Percentiles rank a stretch among this genome's conserved stretches.
phyloP scores from a whole-genome alignment of 2,797 vertebrate genomes.

The Artibeus lituratus region DNA sequence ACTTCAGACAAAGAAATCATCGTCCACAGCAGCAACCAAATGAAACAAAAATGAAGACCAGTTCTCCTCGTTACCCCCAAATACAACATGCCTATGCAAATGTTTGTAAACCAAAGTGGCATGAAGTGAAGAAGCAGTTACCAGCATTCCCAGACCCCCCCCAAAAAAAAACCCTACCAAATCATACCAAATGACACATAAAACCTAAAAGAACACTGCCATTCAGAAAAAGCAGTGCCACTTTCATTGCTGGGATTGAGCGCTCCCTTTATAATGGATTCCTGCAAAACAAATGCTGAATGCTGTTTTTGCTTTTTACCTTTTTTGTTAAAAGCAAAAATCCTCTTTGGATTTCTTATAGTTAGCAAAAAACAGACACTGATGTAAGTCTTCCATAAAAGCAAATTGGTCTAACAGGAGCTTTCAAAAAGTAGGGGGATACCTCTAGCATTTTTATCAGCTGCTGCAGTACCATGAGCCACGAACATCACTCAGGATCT shows the following conservation, averaged over 20 bases:
- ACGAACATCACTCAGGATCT: slow-evolving; percentile 35
- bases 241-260: background rate
- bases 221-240: background rate
- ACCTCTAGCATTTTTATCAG: slow-evolving; percentile 49
- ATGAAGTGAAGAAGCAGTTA: background rate
- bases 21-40: background rate
- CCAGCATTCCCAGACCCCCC: too few relatives aligned
- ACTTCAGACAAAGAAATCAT: slow-evolving; percentile 12
- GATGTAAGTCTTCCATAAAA: background rate
- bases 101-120: background rate
- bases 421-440: background rate
- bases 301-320: background rate
- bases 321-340: background rate
- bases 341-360: background rate
- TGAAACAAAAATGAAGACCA: background rate
- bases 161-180: background rate
- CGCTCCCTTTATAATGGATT: background rate
- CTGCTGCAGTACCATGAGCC: slow-evolving; percentile 24
- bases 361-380: background rate
- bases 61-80: background rate
- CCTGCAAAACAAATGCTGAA: background rate
- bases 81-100: background rate
- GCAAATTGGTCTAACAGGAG: background rate
- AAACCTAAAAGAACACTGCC: background rate
- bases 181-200: background rate